Percentiles rank a stretch among this genome's conserved stretches.
Evolutionary conservation across 2,888 invertebrate species (phyloP).

Genomic region (Leptarthrus brevirostris): DNA sequence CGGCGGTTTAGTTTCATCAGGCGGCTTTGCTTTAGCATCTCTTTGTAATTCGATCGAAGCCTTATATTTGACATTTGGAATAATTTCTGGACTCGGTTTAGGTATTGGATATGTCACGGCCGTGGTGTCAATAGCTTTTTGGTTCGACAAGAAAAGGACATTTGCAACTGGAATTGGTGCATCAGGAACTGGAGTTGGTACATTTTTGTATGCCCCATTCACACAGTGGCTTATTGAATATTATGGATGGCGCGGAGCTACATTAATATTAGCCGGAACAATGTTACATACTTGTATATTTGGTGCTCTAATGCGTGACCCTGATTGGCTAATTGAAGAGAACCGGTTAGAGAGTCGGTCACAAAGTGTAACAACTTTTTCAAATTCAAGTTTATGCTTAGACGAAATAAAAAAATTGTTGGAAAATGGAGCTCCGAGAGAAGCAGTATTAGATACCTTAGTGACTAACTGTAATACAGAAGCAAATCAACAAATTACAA

Average conservation of each 20-base stretch:
- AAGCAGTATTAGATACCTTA: conserved; percentile 65
- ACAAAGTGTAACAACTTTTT: conserved; percentile 66
- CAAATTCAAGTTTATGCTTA: conserved; percentile 66
- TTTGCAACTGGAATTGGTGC: conserved; percentile 89
- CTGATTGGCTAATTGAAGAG: conserved; percentile 76
- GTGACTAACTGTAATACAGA: conserved; percentile 67
- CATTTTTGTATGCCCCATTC: conserved; percentile 87
- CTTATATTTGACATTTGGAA: conserved; percentile 87
- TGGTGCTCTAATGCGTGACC: conserved; percentile 87
- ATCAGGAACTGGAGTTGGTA: conserved; percentile 90
- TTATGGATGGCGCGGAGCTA: conserved; percentile 88
- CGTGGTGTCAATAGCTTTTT: conserved; percentile 91
- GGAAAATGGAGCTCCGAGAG: conserved; percentile 73
- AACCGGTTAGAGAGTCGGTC: conserved; percentile 66
- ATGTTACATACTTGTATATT: conserved; percentile 87
- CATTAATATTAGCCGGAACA: conserved; percentile 83
- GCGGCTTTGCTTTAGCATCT: conserved; percentile 82
- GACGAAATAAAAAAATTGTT: conserved; percentile 74
- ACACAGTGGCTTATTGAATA: conserved; percentile 79
- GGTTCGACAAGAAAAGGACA: conserved; percentile 89
- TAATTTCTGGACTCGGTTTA: conserved; percentile 85
- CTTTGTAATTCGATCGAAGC: conserved; percentile 78
- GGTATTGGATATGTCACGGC: conserved; percentile 87
- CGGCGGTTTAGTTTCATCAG: conserved; percentile 77
- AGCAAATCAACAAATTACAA: conserved; percentile 66